phyloP scores from a whole-genome alignment of 2,888 invertebrate species.

The Luperina testacea region DNA sequence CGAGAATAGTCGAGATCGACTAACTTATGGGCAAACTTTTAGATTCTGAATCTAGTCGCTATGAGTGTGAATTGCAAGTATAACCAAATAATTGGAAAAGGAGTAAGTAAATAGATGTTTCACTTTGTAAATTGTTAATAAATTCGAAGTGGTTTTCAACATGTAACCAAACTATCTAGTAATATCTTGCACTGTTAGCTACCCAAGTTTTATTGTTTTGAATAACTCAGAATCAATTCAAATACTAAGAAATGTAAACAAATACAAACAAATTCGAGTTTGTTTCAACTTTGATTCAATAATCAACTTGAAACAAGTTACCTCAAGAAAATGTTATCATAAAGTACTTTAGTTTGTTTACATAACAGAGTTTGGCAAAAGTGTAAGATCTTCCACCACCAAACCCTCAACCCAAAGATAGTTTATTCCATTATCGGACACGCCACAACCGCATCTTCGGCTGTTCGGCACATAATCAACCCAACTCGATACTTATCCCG shows the following conservation, averaged over 20 bases:
- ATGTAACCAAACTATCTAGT: conserved; percentile 4
- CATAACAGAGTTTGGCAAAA: conserved; percentile 38
- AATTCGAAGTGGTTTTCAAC: not conserved
- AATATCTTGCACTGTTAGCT: not conserved
- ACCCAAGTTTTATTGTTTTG: not conserved
- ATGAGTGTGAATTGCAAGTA: conserved; percentile 5
- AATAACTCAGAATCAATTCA: not conserved
- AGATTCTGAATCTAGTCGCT: conserved; percentile 12
- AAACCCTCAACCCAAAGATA: conserved; percentile 27
- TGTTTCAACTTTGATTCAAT: conserved; percentile 6
- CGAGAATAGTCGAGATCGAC: not conserved
- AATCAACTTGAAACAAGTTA: conserved; percentile 27
- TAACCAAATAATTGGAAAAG: conserved; percentile 17
- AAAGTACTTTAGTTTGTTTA: conserved; percentile 45
- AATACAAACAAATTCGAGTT: conserved; percentile 8
- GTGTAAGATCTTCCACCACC: conserved; percentile 4
- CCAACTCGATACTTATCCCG: conserved; percentile 58
- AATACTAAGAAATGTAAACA: conserved; percentile 12
- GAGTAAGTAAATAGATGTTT: not conserved
- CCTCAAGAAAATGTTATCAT: conserved; percentile 27
- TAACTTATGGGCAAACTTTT: conserved; percentile 48
- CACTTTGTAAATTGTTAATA: not conserved
- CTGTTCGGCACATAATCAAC: conserved; percentile 59
- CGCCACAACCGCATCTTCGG: conserved; percentile 41
- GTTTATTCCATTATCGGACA: conserved; percentile 51